phyloP scores from a whole-genome alignment of 2,797 vertebrate genomes.

The Eulemur coronatus region DNA sequence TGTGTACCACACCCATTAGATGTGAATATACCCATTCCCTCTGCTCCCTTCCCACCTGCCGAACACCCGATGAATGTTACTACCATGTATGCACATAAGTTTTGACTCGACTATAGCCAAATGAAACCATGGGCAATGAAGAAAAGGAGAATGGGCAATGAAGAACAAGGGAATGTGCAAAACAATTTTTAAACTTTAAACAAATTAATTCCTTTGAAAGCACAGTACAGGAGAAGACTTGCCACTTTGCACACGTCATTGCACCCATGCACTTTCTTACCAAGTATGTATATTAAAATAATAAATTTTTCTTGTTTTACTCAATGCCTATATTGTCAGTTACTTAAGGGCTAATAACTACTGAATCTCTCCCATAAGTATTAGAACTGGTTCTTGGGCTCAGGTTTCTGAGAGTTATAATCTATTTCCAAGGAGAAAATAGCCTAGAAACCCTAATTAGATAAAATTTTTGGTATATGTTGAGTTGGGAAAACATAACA shows the following conservation, averaged over 20 bases:
- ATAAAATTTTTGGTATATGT: neutral
- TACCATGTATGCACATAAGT: neutral
- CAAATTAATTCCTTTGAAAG: neutral
- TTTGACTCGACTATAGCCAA: neutral
- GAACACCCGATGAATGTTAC: too few species aligned
- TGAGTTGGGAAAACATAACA: neutral
- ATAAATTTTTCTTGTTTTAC: neutral
- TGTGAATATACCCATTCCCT: too few species aligned
- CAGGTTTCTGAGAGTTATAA: neutral
- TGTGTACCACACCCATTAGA: too few species aligned
- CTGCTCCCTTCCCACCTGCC: too few species aligned
- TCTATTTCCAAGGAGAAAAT: neutral
- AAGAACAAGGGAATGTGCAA: neutral
- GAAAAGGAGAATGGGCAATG: neutral
- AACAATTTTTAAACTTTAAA: slow-evolving; percentile 8
- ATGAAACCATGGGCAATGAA: neutral
- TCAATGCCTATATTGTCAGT: neutral
- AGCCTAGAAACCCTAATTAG: neutral
- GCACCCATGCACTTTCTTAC: neutral
- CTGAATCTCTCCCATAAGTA: neutral
- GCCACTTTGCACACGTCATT: neutral
- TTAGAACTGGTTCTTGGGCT: neutral
- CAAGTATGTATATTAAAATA: neutral
- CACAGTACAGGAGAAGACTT: neutral
- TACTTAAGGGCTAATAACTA: neutral